These are phyloP conservation scores for Suricata suricatta DNA, from an alignment of 2,113 vertebrate species.

Conservation along the genomic window DNA sequence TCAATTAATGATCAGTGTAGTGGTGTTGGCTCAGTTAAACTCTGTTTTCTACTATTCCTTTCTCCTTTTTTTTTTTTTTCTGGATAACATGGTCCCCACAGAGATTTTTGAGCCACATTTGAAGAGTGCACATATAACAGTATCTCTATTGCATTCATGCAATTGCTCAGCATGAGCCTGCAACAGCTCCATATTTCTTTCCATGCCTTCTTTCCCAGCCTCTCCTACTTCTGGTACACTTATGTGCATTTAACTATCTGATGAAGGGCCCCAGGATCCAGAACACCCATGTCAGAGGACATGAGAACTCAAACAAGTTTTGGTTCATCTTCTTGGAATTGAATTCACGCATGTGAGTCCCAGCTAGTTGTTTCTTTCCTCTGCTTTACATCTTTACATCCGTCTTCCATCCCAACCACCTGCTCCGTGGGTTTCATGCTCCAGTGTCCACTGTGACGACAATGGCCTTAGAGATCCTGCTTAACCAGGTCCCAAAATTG, in stretches of 20 bases:
- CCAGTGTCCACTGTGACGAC: background rate
- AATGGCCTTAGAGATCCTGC: too few species aligned
- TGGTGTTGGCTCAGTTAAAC: background rate
- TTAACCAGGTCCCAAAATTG: background rate
- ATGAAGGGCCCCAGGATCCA: background rate
- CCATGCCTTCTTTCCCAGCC: background rate
- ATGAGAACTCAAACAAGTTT: background rate
- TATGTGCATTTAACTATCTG: background rate
- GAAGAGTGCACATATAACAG: background rate
- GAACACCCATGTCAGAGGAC: rapidly evolving
- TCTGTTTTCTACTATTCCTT: background rate
- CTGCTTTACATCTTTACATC: background rate
- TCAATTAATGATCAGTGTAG: rapidly evolving
- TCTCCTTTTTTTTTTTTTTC: background rate
- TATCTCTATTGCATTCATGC: too few species aligned
- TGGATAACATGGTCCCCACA: background rate
- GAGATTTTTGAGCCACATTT: background rate
- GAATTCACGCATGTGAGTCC: background rate
- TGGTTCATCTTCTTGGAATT: background rate
- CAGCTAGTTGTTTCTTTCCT: background rate
- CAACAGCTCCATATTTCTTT: rapidly evolving
- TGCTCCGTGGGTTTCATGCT: background rate
- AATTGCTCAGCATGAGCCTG: too few species aligned
- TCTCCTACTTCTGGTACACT: background rate
- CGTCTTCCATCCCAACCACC: background rate